These are phyloP conservation scores for Acanthoscelides obtectus DNA, from an alignment of 2,888 invertebrate genomes.

Conservation along the genomic window DNA sequence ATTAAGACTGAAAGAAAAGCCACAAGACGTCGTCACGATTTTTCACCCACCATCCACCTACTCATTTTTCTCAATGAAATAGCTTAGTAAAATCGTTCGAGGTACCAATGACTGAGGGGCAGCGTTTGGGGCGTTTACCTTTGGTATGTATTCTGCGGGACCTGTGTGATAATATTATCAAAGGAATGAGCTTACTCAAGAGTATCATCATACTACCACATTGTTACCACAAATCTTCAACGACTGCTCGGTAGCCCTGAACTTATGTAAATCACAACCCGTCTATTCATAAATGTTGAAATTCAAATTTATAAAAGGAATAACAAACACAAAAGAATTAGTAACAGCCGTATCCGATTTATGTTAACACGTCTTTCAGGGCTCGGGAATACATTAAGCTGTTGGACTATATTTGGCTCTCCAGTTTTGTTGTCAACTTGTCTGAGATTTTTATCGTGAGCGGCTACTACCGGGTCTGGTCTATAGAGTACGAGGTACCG, in stretches of 20 bases:
- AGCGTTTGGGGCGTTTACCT: too few species aligned
- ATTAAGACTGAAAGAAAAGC: too few species aligned
- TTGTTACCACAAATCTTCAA: neutral
- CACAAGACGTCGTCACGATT: too few species aligned
- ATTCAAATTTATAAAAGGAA: conserved; percentile 7
- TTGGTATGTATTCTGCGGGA: too few species aligned
- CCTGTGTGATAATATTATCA: too few species aligned
- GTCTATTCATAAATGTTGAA: conserved; percentile 4
- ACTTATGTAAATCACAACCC: neutral
- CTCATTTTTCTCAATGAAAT: too few species aligned
- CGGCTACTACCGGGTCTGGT: neutral
- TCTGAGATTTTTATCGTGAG: neutral
- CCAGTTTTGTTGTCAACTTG: neutral
- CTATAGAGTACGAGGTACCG: neutral
- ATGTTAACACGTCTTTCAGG: conserved; percentile 2
- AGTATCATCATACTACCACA: too few species aligned
- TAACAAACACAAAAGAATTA: conserved; percentile 4
- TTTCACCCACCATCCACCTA: too few species aligned
- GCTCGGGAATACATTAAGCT: neutral
- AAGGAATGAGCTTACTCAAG: too few species aligned
- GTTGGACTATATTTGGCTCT: neutral
- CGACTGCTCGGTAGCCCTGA: neutral
- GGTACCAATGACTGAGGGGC: too few species aligned
- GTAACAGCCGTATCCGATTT: neutral
- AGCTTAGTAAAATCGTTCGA: too few species aligned